Conservation (phyloP, 2,113 vertebrate species). For the Equus przewalskii region DNA sequence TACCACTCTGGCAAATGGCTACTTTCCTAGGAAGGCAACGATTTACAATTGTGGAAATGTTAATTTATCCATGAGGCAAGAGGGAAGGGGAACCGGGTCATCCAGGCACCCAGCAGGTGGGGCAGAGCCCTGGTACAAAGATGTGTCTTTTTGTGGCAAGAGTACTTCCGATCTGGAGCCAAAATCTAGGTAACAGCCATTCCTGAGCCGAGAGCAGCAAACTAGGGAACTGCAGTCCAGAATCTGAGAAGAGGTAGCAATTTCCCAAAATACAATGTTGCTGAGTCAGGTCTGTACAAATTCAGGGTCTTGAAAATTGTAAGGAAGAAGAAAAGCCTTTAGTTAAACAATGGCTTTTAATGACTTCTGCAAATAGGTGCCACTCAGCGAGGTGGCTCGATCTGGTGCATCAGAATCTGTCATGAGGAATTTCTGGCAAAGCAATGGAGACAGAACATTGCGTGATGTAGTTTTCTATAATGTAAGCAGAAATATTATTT, state of each 20-base stretch:
- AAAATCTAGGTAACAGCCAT: neutral
- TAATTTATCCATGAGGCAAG: neutral
- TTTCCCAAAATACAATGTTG: conserved; percentile 74
- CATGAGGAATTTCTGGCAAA: conserved; percentile 4
- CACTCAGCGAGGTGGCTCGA: neutral
- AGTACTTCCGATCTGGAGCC: neutral
- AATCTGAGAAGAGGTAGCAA: conserved; percentile 64
- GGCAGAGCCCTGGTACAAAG: neutral
- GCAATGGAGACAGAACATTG: neutral
- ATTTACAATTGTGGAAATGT: neutral
- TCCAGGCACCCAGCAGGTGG: neutral
- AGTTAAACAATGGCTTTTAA: conserved; percentile 78
- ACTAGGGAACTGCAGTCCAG: conserved; percentile 32
- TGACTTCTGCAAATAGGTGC: conserved; percentile 73
- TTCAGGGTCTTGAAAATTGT: conserved; percentile 38
- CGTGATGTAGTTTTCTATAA: neutral
- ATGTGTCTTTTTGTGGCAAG: neutral
- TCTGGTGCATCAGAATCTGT: conserved; percentile 8
- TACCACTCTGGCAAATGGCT: neutral
- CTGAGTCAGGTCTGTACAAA: conserved; percentile 75
- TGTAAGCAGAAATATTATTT: neutral
- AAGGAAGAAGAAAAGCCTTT: conserved; percentile 74
- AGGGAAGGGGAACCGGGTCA: neutral
- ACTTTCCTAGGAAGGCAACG: neutral
- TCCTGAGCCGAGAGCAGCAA: conserved; percentile 22